A percentile compares a stretch with the other conserved stretches of the same genome.
phyloP scores from a whole-genome alignment of 2,797 vertebrate species.

The Cottoperca gobio region DNA sequence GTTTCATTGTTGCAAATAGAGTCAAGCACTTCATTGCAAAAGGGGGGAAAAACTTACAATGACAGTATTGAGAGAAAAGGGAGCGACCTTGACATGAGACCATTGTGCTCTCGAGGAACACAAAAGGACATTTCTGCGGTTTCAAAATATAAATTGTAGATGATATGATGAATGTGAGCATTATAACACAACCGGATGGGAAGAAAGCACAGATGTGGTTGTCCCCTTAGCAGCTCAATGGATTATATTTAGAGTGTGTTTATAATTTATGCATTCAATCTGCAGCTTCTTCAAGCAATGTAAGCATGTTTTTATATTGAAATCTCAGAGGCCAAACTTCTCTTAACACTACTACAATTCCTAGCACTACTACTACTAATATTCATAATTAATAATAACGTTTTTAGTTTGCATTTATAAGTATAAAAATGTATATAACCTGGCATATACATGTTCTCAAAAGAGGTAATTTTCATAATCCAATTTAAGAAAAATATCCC shows the following conservation, averaged over 20 bases:
- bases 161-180: slow-evolving; percentile 13
- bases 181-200: slow-evolving; percentile 28
- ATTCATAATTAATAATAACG: slow-evolving; percentile 8
- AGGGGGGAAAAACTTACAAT: slow-evolving; percentile 37
- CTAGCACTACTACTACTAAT: not conserved
- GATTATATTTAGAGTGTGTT: slow-evolving; percentile 15
- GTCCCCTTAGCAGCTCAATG: not conserved
- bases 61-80: slow-evolving; percentile 50
- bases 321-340: not conserved
- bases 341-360: not conserved
- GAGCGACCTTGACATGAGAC: slow-evolving; percentile 55
- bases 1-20: slow-evolving; percentile 51
- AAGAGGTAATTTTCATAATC: slow-evolving; percentile 37
- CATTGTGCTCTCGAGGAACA: slow-evolving; percentile 22
- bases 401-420: not conserved
- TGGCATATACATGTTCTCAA: not conserved
- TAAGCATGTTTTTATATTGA: not conserved
- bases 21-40: slow-evolving; percentile 37
- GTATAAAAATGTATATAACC: slow-evolving; percentile 8
- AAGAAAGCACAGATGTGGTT: slow-evolving; percentile 36
- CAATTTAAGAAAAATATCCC: slow-evolving; percentile 25
- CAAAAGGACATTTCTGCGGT: slow-evolving; percentile 42
- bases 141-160: slow-evolving; percentile 30
- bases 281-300: not conserved
- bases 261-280: slow-evolving; percentile 17